Percentiles rank a stretch among this genome's conserved stretches.
Evolutionary conservation across 2,113 vertebrate genomes (phyloP).

Genomic region (Silurus asotus): DNA sequence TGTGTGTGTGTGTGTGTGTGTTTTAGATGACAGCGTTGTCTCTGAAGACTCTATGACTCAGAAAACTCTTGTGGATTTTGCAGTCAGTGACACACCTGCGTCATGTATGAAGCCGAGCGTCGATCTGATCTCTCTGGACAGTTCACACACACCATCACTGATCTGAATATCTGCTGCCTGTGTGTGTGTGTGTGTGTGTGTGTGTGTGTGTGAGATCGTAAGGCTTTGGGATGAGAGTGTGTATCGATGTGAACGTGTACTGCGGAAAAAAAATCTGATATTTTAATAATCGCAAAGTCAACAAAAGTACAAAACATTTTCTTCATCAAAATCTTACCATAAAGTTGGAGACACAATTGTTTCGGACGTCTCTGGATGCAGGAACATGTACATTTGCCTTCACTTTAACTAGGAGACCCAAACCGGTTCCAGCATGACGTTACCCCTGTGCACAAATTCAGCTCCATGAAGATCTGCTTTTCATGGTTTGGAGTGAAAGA

Average conservation of each 20-base stretch:
- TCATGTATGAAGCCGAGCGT: conserved; percentile 28
- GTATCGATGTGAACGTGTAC: background rate
- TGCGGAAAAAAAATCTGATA: background rate
- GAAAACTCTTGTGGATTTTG: conserved; percentile 55
- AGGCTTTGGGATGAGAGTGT: background rate
- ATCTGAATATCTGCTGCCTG: background rate
- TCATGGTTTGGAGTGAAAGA: too few relatives aligned
- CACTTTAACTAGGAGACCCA: too few relatives aligned
- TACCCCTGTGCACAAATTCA: too few relatives aligned
- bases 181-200: conserved; percentile 5
- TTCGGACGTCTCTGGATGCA: too few relatives aligned
- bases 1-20: conserved; percentile 14
- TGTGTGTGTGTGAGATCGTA: background rate
- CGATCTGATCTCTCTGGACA: conserved; percentile 49
- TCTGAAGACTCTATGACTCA: conserved; percentile 49
- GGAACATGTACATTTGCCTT: too few relatives aligned
- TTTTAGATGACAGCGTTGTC: conserved; percentile 53
- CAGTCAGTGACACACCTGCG: conserved; percentile 33
- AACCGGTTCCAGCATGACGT: too few relatives aligned
- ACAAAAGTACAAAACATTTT: too few relatives aligned
- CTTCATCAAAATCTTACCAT: too few relatives aligned
- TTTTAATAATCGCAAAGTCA: background rate
- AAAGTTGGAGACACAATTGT: too few relatives aligned
- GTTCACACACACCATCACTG: conserved; percentile 36
- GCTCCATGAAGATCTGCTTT: too few relatives aligned